A percentile compares a stretch with the other conserved stretches of the same genome.
These are phyloP conservation scores for Rhinella marina DNA, from an alignment of 2,797 vertebrate species.

Conservation along the genomic window DNA sequence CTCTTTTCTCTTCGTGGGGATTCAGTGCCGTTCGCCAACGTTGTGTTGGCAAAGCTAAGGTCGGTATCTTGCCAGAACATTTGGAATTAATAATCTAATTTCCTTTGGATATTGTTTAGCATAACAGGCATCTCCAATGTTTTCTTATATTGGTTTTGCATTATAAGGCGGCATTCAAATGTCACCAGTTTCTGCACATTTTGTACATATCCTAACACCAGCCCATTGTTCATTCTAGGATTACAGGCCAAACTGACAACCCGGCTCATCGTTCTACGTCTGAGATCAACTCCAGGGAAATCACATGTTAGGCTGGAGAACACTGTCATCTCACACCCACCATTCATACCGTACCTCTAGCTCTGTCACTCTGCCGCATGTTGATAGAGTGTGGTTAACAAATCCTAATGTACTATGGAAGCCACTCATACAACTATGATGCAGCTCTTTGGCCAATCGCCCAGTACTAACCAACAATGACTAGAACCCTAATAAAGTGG, in stretches of 20 bases:
- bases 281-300: slow-evolving; percentile 34
- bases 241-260: slow-evolving; percentile 19
- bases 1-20: slow-evolving; percentile 12
- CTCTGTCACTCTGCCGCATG: neutral
- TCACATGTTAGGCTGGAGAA: slow-evolving; percentile 15
- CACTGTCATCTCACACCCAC: neutral
- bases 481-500: neutral
- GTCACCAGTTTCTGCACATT: slow-evolving; percentile 25
- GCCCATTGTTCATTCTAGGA: slow-evolving; percentile 22
- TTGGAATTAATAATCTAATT: slow-evolving; percentile 53
- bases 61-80: slow-evolving; percentile 39
- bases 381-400: slow-evolving; percentile 21
- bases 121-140: slow-evolving; percentile 31
- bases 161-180: slow-evolving; percentile 16
- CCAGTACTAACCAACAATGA: neutral
- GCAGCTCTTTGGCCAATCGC: neutral
- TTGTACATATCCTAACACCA: slow-evolving; percentile 47
- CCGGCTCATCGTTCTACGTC: neutral
- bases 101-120: slow-evolving; percentile 51
- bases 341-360: neutral
- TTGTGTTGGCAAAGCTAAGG: slow-evolving; percentile 34
- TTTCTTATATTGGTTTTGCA: slow-evolving; percentile 5
- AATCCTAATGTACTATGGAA: slow-evolving; percentile 11
- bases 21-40: slow-evolving; percentile 14
- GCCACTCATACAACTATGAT: neutral